phyloP scores from a whole-genome alignment of 2,113 vertebrate species.

The Peromyscus polionotus region DNA sequence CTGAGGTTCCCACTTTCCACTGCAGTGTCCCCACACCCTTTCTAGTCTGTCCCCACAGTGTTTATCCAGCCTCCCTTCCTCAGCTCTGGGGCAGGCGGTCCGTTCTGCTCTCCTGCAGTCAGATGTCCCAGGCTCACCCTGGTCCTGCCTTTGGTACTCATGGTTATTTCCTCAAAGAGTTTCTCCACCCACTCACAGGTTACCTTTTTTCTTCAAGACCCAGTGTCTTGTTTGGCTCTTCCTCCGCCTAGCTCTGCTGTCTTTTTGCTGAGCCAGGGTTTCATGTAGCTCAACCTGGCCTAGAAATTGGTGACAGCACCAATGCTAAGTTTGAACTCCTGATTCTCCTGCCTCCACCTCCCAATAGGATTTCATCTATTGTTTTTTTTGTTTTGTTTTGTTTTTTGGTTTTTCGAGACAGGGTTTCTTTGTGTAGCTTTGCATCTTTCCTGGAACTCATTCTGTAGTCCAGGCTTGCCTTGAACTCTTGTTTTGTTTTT shows the following conservation, averaged over 20 bases:
- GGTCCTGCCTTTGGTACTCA: neutral
- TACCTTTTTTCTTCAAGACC: slow-evolving; percentile 38
- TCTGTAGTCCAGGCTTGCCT: too few species aligned
- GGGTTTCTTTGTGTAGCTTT: too few species aligned
- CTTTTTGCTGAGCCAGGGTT: neutral
- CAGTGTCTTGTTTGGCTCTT: neutral
- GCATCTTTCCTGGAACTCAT: too few species aligned
- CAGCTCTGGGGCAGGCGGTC: neutral
- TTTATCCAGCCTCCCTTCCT: slow-evolving; percentile 48
- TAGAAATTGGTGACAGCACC: too few species aligned
- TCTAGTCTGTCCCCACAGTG: neutral
- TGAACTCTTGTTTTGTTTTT: neutral
- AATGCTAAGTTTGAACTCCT: neutral
- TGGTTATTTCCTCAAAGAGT: neutral
- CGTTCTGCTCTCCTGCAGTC: neutral
- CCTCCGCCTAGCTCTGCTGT: neutral
- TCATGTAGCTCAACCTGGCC: neutral
- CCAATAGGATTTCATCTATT: neutral
- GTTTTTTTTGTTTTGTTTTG: neutral
- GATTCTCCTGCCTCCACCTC: neutral
- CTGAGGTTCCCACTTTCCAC: neutral
- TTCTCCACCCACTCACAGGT: slow-evolving; percentile 12
- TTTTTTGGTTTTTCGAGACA: too few species aligned
- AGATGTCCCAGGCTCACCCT: neutral
- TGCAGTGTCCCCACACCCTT: neutral